Evolutionary conservation across 2,113 vertebrate species (phyloP).

Genomic region (Gyps fulvus): DNA sequence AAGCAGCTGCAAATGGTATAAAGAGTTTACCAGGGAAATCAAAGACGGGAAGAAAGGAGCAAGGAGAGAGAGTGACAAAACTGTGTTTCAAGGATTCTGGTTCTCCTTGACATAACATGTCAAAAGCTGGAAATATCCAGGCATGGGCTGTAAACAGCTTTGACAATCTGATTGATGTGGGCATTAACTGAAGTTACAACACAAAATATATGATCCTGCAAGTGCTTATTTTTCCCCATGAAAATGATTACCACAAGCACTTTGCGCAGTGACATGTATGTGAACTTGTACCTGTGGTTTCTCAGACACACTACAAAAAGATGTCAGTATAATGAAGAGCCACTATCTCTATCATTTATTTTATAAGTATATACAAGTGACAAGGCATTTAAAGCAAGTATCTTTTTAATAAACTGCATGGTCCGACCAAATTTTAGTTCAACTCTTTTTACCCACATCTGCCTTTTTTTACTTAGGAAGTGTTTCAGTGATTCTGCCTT

Average conservation of each 20-base stretch:
- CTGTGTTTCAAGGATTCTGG: not conserved
- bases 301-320: not conserved
- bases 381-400: not conserved
- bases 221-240: constrained; percentile 24
- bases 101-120: constrained; percentile 36
- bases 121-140: not conserved
- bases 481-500: not conserved
- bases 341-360: not conserved
- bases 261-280: not conserved
- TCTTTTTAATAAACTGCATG: not conserved
- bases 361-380: not conserved
- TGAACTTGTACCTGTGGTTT: not conserved
- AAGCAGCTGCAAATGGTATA: not conserved
- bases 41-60: not conserved
- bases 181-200: not conserved
- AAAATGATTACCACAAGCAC: not conserved
- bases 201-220: constrained; percentile 2
- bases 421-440: not conserved
- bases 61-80: not conserved
- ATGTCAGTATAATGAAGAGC: not conserved
- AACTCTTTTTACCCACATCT: not conserved
- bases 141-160: constrained; percentile 42
- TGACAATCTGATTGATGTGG: constrained; percentile 37
- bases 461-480: not conserved
- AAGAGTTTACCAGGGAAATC: not conserved